phyloP scores from a whole-genome alignment of 2,797 vertebrate species.

The Fundulus diaphanus region DNA sequence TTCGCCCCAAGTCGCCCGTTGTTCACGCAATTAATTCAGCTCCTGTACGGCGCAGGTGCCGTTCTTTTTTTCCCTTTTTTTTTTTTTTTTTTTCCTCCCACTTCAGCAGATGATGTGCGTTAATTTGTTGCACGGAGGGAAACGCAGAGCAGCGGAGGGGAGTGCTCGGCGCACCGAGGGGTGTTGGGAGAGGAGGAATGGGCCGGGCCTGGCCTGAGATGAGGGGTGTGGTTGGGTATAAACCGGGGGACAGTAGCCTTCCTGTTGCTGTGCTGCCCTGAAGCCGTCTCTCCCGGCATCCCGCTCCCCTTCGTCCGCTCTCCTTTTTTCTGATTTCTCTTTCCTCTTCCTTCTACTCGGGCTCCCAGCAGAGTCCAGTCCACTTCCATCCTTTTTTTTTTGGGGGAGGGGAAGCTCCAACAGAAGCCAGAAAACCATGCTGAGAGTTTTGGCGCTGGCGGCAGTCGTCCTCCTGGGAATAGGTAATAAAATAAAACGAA shows the following conservation, averaged over 20 bases:
- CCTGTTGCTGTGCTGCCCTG: constrained; percentile 71
- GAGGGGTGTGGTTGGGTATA: constrained; percentile 84
- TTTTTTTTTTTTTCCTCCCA: constrained; percentile 26
- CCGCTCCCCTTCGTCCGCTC: constrained; percentile 41
- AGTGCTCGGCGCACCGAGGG: neutral
- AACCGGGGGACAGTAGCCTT: constrained; percentile 70
- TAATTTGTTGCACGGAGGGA: constrained; percentile 42
- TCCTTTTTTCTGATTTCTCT: constrained; percentile 22
- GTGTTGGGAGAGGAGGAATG: constrained; percentile 40
- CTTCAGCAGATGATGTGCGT: constrained; percentile 33
- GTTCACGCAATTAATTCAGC: constrained; percentile 47
- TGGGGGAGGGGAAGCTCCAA: constrained; percentile 57
- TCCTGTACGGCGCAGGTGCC: constrained; percentile 39
- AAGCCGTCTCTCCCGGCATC: constrained; percentile 67
- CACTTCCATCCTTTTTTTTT: constrained; percentile 33
- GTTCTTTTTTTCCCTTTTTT: too few relatives aligned
- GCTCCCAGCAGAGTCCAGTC: constrained; percentile 47
- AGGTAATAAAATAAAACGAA: constrained; percentile 66
- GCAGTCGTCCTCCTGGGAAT: constrained; percentile 76
- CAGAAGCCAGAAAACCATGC: constrained; percentile 75
- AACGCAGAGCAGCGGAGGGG: constrained; percentile 20
- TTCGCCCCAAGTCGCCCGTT: constrained; percentile 38
- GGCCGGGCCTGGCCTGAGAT: constrained; percentile 51
- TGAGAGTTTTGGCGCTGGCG: constrained; percentile 78
- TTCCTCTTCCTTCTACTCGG: constrained; percentile 45